Conservation (phyloP, 92 coral and sea anemone genomes). For the Porites lobata region DNA sequence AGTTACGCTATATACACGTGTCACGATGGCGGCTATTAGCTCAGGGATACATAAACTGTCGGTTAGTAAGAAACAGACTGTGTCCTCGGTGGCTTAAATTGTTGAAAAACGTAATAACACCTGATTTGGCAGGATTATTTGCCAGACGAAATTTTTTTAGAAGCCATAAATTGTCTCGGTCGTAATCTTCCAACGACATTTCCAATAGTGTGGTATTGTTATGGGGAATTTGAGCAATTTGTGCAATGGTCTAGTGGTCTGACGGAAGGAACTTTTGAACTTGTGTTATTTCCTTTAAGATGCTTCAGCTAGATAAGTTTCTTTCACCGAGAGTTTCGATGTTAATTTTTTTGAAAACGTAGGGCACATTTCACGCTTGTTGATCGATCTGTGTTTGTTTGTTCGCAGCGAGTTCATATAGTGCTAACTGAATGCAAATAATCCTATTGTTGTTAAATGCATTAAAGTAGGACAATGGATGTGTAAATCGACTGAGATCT, state of each 20-base stretch:
- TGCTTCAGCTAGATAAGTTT: too few species aligned
- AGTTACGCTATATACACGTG: too few species aligned
- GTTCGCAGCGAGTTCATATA: neutral
- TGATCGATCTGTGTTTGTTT: neutral
- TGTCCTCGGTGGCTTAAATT: too few species aligned
- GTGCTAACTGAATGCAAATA: slow-evolving; percentile 17
- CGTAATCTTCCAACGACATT: neutral
- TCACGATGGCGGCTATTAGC: too few species aligned
- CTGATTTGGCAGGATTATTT: slow-evolving; percentile 4
- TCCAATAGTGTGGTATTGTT: slow-evolving; percentile 1
- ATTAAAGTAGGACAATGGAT: neutral
- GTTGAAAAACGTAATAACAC: too few species aligned
- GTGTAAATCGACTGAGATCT: slow-evolving; percentile 28
- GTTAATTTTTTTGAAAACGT: neutral
- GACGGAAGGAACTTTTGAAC: neutral
- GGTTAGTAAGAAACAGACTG: too few species aligned
- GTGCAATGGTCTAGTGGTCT: neutral
- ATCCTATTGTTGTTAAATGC: neutral
- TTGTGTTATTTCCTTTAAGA: too few species aligned
- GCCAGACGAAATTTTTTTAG: neutral
- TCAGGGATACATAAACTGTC: too few species aligned
- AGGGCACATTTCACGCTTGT: neutral
- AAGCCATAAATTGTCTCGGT: neutral
- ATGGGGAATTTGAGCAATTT: neutral
- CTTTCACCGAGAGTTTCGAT: neutral